Conservation (phyloP, 2,797 vertebrate species). For the Sebastes melanostomus region DNA sequence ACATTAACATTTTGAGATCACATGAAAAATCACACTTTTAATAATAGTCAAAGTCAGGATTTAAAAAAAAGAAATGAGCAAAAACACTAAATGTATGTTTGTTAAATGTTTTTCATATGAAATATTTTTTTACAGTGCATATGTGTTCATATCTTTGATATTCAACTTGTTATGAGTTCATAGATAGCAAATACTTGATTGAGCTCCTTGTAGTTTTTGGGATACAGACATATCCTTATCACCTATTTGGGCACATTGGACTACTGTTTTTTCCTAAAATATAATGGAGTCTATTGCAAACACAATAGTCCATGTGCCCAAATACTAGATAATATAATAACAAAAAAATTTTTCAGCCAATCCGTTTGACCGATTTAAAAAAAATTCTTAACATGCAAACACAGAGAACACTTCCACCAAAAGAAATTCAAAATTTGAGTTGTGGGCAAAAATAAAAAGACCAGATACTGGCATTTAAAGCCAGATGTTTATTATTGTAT, state of each 20-base stretch:
- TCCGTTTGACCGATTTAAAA: not conserved
- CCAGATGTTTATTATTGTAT: constrained; percentile 44
- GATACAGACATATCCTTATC: not conserved
- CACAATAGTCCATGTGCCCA: not conserved
- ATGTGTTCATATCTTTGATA: no score
- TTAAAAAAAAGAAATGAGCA: not conserved
- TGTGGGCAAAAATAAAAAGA: not conserved
- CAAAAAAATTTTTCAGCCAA: not conserved
- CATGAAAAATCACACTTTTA: not conserved
- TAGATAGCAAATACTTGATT: not conserved
- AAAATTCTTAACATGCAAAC: not conserved
- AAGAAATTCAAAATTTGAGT: not conserved
- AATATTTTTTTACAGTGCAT: no score
- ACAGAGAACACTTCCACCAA: not conserved
- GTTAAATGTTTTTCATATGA: not conserved
- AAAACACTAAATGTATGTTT: not conserved
- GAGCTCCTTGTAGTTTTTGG: not conserved
- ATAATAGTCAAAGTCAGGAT: not conserved
- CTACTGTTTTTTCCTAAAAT: not conserved
- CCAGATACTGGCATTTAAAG: constrained; percentile 46
- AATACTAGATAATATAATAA: not conserved
- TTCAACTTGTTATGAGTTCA: not conserved
- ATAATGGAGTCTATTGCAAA: not conserved
- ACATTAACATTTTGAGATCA: not conserved
- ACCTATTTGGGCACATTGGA: not conserved